Evolutionary conservation across 2,797 vertebrate genomes (phyloP).

Genomic region (Enteromius afrohamiltoni): DNA sequence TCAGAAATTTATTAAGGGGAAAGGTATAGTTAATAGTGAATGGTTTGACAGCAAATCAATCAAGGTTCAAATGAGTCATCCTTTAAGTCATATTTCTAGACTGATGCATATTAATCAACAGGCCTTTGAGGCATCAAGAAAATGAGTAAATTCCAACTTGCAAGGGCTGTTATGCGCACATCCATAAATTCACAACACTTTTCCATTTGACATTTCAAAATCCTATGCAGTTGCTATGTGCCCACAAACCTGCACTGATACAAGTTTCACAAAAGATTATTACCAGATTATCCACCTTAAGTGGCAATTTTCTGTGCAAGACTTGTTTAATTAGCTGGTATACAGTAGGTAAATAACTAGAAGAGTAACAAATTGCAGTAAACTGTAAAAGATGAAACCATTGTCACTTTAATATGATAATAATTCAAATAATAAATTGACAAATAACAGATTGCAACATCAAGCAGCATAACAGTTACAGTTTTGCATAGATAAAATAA

Average conservation of each 20-base stretch:
- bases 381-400: not conserved
- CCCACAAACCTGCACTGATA: not conserved
- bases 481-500: slow-evolving; percentile 1
- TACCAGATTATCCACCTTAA: not conserved
- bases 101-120: not conserved
- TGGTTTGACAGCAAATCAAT: not conserved
- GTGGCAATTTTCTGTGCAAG: not conserved
- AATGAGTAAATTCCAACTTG: not conserved
- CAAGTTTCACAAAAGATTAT: not conserved
- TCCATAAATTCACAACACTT: not conserved
- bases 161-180: not conserved
- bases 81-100: not conserved
- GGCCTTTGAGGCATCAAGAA: not conserved
- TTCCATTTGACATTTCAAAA: not conserved
- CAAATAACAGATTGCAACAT: not conserved
- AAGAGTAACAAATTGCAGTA: not conserved
- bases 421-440: not conserved
- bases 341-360: not conserved
- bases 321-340: not conserved
- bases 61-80: not conserved
- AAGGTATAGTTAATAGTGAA: no score
- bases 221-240: not conserved
- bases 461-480: not conserved
- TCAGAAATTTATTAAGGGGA: no score
- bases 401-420: not conserved